Evolutionary conservation across 1,140 invertebrate species (phyloP).

Genomic region (Calycopis cecrops): DNA sequence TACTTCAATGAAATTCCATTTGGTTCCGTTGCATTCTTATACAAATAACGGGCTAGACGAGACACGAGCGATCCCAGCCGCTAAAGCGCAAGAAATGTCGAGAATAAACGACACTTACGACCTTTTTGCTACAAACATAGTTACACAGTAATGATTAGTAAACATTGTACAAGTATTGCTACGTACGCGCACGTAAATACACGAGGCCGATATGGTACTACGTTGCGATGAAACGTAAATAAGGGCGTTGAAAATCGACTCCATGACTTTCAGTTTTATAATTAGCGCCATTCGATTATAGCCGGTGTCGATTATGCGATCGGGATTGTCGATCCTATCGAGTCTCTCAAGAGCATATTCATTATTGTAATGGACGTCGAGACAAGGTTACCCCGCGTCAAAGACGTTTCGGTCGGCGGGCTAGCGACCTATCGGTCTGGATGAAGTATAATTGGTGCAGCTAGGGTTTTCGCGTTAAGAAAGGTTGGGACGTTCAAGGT

Average conservation of each 20-base stretch:
- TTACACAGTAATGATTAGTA: conserved; percentile 15
- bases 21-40: conserved; percentile 69
- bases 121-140: conserved; percentile 13
- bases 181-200: conserved; percentile 12
- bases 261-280: conserved; percentile 14
- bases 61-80: conserved; percentile 23
- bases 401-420: conserved; percentile 53
- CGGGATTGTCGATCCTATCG: conserved; percentile 17
- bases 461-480: conserved; percentile 45
- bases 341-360: conserved; percentile 28
- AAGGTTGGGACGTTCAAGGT: conserved; percentile 72
- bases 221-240: conserved; percentile 12
- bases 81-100: background rate
- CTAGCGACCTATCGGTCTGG: conserved; percentile 40
- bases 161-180: conserved; percentile 15
- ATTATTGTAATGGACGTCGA: conserved; percentile 40
- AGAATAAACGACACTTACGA: background rate
- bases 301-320: background rate
- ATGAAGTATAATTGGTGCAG: conserved; percentile 41
- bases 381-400: conserved; percentile 56
- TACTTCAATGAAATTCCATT: conserved; percentile 71
- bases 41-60: conserved; percentile 61
- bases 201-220: conserved; percentile 13
- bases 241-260: conserved; percentile 2
- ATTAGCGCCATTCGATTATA: background rate